Base-by-base conservation (phyloP, 2,888 invertebrate species). In the Rhamphomyia laevipes region DNA sequence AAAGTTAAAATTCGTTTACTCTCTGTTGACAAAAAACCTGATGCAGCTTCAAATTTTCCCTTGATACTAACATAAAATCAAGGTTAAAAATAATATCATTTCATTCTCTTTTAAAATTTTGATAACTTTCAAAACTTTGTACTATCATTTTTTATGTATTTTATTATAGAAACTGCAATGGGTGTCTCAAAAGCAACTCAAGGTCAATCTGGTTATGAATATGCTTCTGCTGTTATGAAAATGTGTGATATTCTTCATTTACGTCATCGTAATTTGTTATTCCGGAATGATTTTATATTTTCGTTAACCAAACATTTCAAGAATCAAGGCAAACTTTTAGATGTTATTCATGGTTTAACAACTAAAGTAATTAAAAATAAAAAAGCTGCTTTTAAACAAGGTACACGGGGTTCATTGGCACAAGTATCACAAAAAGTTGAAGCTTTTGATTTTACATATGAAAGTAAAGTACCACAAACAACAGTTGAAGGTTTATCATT, bases 151-250 rank as follows among this genome's bases (percentile, higher is more conserved):
- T 16, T 37, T n/a, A 15, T 37, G 7, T 21, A n/a, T 43, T 50
- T n/a, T 13, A 41, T 55, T 58, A 1, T 55, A 84, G 88, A 89
- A 75, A 89, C 89, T 35, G 89, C 87, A 1, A 89, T 89, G 89
- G 89, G 89, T 46, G 88, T 89, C 0, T 86, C 84, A 58, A 87
- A 86, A 65, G 78, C 76, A 55, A 86, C 87, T 1, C 88, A 88
- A 68, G 84, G 83, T 57, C 80, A 81, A 63, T 86, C 85, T 54
- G 86, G 87, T 37, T 84, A 81, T 60, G 88, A 88, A 68, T 89
- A 88, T 59, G 88, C 88, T 1, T 81, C 86, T 80, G 88, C 88
- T 53, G 88, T 89, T 5, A 88, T 88, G 87, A 86, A 88, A 63
- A 86, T 89, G 86, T 87, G 86, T 60, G 86, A 87, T 59, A 88